A percentile compares a stretch with the other conserved stretches of the same genome.
Conservation (phyloP, 2,888 invertebrate species). For the Furcula furcula region DNA sequence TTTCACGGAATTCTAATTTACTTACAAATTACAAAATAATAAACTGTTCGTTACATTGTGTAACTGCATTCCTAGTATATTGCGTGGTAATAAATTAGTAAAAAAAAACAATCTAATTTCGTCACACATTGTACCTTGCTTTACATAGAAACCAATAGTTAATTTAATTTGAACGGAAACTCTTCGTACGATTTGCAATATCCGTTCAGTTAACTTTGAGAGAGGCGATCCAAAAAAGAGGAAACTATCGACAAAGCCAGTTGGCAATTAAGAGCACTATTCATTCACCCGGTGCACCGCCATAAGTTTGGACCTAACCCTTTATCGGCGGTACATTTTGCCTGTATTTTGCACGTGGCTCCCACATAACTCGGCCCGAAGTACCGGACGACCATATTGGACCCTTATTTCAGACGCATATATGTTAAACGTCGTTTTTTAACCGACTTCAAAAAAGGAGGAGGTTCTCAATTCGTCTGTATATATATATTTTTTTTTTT, state of each 20-base stretch:
- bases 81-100: too few species aligned
- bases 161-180: slow-evolving; percentile 10
- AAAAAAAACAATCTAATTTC: too few species aligned
- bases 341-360: slow-evolving; percentile 29
- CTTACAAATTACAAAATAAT: too few species aligned
- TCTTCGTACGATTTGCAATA: slow-evolving; percentile 27
- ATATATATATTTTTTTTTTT: too few species aligned
- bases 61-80: too few species aligned
- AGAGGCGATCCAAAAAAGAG: slow-evolving; percentile 33
- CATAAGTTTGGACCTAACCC: slow-evolving; percentile 33
- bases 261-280: slow-evolving; percentile 39
- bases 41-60: too few species aligned
- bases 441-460: too few species aligned
- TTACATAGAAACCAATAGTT: neutral
- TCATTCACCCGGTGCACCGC: slow-evolving; percentile 33
- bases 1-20: too few species aligned
- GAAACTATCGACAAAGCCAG: slow-evolving; percentile 32
- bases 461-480: too few species aligned
- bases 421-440: too few species aligned
- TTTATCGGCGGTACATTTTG: slow-evolving; percentile 24
- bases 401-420: slow-evolving; percentile 6
- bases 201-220: slow-evolving; percentile 24
- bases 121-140: too few species aligned
- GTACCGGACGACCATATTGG: slow-evolving; percentile 18
- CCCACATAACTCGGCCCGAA: slow-evolving; percentile 25